Conservation (phyloP, 2,888 invertebrate species). For the Drosophila mulleri region DNA sequence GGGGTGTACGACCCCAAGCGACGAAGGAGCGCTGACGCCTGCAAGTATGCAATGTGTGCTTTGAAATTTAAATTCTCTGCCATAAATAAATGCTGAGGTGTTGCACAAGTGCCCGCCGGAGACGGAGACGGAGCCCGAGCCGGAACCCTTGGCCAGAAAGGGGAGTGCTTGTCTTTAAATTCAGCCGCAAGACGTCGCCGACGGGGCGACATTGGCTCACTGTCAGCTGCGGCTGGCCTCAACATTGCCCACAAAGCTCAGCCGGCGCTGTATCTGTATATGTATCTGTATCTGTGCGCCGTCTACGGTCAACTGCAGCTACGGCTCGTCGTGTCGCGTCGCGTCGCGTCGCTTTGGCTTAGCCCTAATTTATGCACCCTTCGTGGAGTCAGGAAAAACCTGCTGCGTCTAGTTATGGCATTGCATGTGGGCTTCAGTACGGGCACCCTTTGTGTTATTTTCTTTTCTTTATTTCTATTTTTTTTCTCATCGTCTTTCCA, state of each 20-base stretch:
- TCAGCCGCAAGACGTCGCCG: constrained; percentile 38
- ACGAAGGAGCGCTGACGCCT: constrained; percentile 41
- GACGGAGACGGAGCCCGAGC: too few species aligned
- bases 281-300: constrained; percentile 4
- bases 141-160: neutral
- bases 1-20: constrained; percentile 21
- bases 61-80: constrained; percentile 69
- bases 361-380: constrained; percentile 82
- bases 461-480: constrained; percentile 3
- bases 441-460: constrained; percentile 35
- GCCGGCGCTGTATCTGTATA: neutral
- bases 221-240: constrained; percentile 12
- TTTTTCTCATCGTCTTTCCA: constrained; percentile 17
- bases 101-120: constrained; percentile 54
- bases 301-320: constrained; percentile 75
- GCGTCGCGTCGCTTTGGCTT: constrained; percentile 49
- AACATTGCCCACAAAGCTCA: constrained; percentile 53
- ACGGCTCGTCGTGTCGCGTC: constrained; percentile 52
- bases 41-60: constrained; percentile 63
- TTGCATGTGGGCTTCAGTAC: constrained; percentile 54
- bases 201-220: constrained; percentile 30
- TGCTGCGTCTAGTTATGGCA: constrained; percentile 65
- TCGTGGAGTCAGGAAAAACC: constrained; percentile 48
- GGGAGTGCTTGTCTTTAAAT: constrained; percentile 39
- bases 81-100: constrained; percentile 69